Evolutionary conservation across 2,113 vertebrate species (phyloP), one percentile per base, ranked within the genome.

Genomic region (Lepidothrix coronata): DNA sequence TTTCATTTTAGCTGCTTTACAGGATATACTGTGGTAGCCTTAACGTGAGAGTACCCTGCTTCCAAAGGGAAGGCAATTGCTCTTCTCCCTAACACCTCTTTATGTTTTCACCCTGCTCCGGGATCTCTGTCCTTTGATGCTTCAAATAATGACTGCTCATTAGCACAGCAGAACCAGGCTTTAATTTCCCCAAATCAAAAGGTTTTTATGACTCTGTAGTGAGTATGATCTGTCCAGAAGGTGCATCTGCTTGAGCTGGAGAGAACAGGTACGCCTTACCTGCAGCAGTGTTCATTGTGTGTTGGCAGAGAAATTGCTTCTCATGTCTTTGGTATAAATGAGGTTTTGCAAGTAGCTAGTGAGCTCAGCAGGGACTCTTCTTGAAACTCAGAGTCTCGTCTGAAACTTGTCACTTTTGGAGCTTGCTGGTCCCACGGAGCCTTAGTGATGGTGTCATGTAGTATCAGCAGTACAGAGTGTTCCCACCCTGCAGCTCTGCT

Each of bases 231-330:
- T 71, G 16, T 39, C 51, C 65, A 81, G 68, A 89, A 80, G 39
- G 51, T 59, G 30, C 16, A 51, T 67, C 39, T 55, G 17, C 31
- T 74, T 33, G 33, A 74, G 55, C 54, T 54, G 35, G 27, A 48
- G 72, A 61, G 28, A 57, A 20, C 18, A 37, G 46, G 30, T 80
- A 58, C 41, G n/a, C 20, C 25, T 70, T 30, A 58, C 63, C 31
- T 0, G 3, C 18, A 62, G 52, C 43, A 23, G 9, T 46, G 39
- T 23, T 59, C 76, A 43, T 39, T 0, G 0, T 54, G 31, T 16
- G 31, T 5, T 14, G 10, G 33, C 65, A 95, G 44, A 78, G 37
- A 89, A 81, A 75, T 48, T 61, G 24, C 16, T 89, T 49, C 44
- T 54, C 14, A 3, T 25, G 9, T 61, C 37, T 86, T 55, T 65